Conservation (phyloP, 2,113 vertebrate genomes). For the Boulengeromyrus knoepffleri region DNA sequence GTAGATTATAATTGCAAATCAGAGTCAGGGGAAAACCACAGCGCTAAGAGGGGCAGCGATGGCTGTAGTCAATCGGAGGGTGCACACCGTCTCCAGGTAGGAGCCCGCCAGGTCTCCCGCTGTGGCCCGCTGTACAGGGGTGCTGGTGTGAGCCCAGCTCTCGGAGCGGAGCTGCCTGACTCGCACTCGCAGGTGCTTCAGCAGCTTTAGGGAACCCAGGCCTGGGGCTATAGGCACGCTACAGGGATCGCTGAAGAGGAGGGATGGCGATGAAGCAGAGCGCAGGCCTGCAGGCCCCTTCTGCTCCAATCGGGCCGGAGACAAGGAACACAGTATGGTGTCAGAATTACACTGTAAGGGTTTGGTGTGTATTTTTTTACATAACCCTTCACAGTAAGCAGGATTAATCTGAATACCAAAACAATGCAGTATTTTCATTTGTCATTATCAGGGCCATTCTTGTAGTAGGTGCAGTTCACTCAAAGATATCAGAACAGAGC, state of each 20-base stretch:
- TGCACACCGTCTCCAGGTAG: conserved; percentile 45
- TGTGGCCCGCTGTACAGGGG: conserved; percentile 21
- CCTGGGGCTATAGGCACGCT: conserved; percentile 33
- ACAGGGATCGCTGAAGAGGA: conserved; percentile 20
- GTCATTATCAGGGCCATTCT: not conserved
- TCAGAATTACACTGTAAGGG: not conserved
- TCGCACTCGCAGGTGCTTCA: conserved; percentile 57
- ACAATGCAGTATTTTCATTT: not conserved
- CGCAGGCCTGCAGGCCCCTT: conserved; percentile 25
- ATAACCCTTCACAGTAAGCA: not conserved
- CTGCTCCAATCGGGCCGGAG: conserved; percentile 32
- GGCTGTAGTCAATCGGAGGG: not conserved
- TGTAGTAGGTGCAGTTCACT: not conserved
- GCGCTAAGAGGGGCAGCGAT: not conserved
- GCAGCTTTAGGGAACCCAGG: conserved; percentile 53
- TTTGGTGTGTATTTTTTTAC: not conserved
- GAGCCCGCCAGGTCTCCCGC: conserved; percentile 39
- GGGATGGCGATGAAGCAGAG: conserved; percentile 28
- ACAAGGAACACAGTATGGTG: not conserved
- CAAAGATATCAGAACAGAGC: not conserved
- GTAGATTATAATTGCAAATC: not conserved
- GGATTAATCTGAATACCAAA: not conserved
- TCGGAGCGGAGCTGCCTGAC: conserved; percentile 59
- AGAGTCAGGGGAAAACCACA: not conserved
- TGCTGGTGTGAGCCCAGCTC: conserved; percentile 37